Percentiles rank a stretch among this genome's conserved stretches.
phyloP scores from a whole-genome alignment of 2,888 invertebrate genomes.

The Agrotis puta region DNA sequence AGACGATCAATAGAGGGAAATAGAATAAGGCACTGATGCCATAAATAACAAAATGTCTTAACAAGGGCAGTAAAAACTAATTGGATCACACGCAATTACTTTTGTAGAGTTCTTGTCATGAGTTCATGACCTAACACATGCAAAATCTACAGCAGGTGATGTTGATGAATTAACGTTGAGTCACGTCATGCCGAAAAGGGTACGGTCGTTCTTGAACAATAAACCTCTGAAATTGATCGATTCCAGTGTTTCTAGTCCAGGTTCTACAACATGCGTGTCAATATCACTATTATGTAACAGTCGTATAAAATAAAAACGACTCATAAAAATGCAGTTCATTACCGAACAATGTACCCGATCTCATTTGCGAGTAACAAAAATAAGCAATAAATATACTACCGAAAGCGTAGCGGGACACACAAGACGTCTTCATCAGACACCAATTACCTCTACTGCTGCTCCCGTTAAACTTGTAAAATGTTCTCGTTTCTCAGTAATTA shows the following conservation, averaged over 20 bases:
- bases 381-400: conserved; percentile 55
- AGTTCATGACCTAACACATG: neutral
- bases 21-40: no score
- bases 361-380: conserved; percentile 47
- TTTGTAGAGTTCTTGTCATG: neutral
- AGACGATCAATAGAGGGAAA: no score
- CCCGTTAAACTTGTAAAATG: conserved; percentile 71
- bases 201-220: neutral
- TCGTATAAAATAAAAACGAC: conserved; percentile 5
- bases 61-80: neutral
- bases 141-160: neutral
- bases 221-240: neutral
- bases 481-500: conserved; percentile 68
- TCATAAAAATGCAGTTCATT: conserved; percentile 26
- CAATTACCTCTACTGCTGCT: conserved; percentile 68
- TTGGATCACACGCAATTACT: neutral
- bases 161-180: neutral
- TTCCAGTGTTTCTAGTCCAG: neutral
- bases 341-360: conserved; percentile 42
- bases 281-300: neutral
- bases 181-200: neutral
- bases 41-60: no score
- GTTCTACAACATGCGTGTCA: neutral
- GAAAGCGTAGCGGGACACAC: conserved; percentile 60
- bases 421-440: conserved; percentile 65